Evolutionary conservation across 64 coral and sea anemone genomes (phyloP).

Genomic region (Actinia tenebrosa): DNA sequence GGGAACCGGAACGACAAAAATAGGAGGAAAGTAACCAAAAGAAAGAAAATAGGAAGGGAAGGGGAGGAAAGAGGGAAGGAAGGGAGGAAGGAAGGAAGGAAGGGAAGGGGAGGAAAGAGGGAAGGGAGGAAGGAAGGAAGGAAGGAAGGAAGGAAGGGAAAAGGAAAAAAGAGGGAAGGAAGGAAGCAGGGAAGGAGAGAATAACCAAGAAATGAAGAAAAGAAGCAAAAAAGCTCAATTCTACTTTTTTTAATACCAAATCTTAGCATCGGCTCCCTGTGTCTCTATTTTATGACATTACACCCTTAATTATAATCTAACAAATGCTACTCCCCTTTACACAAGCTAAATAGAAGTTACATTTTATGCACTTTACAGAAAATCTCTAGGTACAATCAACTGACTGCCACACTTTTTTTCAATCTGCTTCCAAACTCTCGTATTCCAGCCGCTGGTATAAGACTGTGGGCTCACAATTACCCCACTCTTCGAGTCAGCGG

Average conservation of each 20-base stretch:
- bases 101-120: too few species aligned
- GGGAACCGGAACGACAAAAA: neutral
- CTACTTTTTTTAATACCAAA: neutral
- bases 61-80: neutral
- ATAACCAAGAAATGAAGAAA: too few species aligned
- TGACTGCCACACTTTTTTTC: neutral
- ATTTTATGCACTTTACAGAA: neutral
- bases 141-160: neutral
- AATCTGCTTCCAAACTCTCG: neutral
- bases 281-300: neutral
- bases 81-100: neutral
- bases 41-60: neutral
- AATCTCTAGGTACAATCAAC: neutral
- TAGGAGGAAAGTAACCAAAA: neutral
- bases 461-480: constrained; percentile 9
- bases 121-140: too few species aligned
- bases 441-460: constrained; percentile 34
- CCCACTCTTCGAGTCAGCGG: neutral
- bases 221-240: neutral
- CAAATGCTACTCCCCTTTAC: neutral
- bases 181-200: too few species aligned
- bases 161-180: too few species aligned
- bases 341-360: neutral
- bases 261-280: neutral
- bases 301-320: neutral